Percentiles rank a stretch among this genome's conserved stretches.
Evolutionary conservation across 2,888 invertebrate genomes (phyloP).

Genomic region (Omphaloscelis lunosa): DNA sequence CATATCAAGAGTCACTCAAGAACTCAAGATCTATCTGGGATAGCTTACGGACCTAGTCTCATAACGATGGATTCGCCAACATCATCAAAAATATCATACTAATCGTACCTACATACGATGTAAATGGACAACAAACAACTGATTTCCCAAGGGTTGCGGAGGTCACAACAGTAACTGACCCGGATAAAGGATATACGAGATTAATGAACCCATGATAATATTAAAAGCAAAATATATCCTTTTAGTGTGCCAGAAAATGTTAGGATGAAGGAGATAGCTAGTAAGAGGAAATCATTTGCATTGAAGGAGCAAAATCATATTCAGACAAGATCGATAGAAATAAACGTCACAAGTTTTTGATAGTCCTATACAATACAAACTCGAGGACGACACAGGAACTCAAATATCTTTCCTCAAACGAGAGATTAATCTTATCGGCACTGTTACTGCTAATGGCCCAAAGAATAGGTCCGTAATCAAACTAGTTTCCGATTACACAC

Average conservation of each 20-base stretch:
- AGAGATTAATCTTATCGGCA: neutral
- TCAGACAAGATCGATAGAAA: neutral
- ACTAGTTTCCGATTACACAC: constrained; percentile 24
- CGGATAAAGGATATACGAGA: constrained; percentile 18
- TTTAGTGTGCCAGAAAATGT: neutral
- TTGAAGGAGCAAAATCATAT: neutral
- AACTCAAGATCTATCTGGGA: neutral
- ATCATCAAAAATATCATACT: constrained; percentile 5
- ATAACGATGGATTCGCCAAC: neutral
- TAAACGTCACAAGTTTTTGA: neutral
- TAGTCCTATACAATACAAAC: neutral
- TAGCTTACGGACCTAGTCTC: neutral
- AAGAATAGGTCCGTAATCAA: constrained; percentile 18
- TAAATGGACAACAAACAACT: constrained; percentile 10
- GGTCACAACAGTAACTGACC: constrained; percentile 20
- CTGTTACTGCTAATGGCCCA: neutral
- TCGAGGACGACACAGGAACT: neutral
- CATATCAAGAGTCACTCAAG: neutral
- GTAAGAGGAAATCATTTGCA: neutral
- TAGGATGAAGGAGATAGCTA: neutral
- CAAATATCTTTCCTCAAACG: neutral
- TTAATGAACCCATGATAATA: neutral
- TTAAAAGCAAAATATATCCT: constrained; percentile 18
- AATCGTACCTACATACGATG: neutral
- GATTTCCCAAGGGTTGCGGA: constrained; percentile 35